A percentile compares a stretch with the other conserved stretches of the same genome.
Conservation (phyloP, 2,888 invertebrate species). For the Endomychus coccineus region DNA sequence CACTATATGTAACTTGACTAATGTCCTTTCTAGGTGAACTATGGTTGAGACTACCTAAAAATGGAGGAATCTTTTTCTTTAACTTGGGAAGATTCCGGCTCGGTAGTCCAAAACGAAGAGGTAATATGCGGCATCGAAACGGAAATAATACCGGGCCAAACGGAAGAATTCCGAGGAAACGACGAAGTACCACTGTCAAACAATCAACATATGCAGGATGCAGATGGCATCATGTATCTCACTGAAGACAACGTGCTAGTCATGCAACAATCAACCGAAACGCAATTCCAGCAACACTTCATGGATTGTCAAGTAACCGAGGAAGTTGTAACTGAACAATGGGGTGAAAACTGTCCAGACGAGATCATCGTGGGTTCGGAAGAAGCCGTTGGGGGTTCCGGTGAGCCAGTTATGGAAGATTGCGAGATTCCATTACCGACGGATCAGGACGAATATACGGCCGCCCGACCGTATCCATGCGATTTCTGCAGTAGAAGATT, state of each 20-base stretch:
- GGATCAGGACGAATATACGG: slow-evolving; percentile 71
- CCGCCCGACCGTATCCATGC: slow-evolving; percentile 74
- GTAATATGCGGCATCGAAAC: slow-evolving; percentile 50
- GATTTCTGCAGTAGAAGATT: slow-evolving; percentile 80
- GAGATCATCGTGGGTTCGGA: slow-evolving; percentile 52
- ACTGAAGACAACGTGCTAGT: slow-evolving; percentile 40
- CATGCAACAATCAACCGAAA: slow-evolving; percentile 32
- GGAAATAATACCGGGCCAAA: slow-evolving; percentile 38
- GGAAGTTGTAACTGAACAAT: slow-evolving; percentile 71
- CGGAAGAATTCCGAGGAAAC: slow-evolving; percentile 40
- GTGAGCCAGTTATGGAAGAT: slow-evolving; percentile 44
- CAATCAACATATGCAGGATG: slow-evolving; percentile 18
- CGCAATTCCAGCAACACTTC: slow-evolving; percentile 42
- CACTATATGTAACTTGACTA: no score
- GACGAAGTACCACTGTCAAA: slow-evolving; percentile 14
- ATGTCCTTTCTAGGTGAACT: no score
- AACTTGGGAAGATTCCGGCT: slow-evolving; percentile 40
- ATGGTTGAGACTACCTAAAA: no score
- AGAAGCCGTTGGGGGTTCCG: slow-evolving; percentile 48
- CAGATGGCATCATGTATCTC: slow-evolving; percentile 38
- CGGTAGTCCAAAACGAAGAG: slow-evolving; percentile 45
- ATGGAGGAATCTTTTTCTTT: slow-evolving; percentile 41
- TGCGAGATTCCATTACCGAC: slow-evolving; percentile 66
- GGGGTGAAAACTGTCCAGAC: slow-evolving; percentile 55
- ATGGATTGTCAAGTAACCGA: slow-evolving; percentile 46